These are phyloP conservation scores for Carcinoscorpius rotundicauda DNA, from an alignment of 1,140 invertebrate species.

Conservation along the genomic window DNA sequence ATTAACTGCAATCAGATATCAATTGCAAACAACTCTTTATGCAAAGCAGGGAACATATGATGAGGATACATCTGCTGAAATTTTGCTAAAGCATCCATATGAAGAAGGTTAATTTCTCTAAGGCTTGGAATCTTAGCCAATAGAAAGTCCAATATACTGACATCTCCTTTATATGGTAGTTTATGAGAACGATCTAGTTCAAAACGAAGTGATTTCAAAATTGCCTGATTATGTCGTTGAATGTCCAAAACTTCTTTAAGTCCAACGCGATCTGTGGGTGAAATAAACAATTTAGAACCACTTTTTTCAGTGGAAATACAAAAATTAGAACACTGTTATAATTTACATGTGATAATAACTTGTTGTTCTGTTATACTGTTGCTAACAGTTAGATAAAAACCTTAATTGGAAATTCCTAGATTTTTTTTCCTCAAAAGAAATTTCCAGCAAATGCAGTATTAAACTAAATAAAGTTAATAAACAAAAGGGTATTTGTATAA, in stretches of 20 bases:
- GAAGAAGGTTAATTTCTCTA: conserved; percentile 75
- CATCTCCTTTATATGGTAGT: conserved; percentile 72
- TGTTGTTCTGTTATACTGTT: too few relatives aligned
- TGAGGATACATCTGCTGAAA: conserved; percentile 83
- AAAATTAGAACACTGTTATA: too few relatives aligned
- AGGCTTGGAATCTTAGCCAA: conserved; percentile 75
- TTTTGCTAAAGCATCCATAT: conserved; percentile 84
- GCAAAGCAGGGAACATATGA: conserved; percentile 87
- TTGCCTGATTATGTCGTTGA: conserved; percentile 76
- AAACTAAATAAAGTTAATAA: too few relatives aligned
- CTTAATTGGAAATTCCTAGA: too few relatives aligned
- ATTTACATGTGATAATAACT: too few relatives aligned
- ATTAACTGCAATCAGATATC: too few relatives aligned
- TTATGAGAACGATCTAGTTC: conserved; percentile 80
- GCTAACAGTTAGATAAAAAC: too few relatives aligned
- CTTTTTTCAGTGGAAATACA: too few relatives aligned
- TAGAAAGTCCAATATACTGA: conserved; percentile 74
- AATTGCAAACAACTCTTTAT: conserved; percentile 94
- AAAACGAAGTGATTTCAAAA: conserved; percentile 69
- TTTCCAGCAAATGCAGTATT: too few relatives aligned
- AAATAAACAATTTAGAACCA: too few relatives aligned
- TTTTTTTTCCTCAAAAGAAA: too few relatives aligned
- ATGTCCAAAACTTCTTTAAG: conserved; percentile 75
- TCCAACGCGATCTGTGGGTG: conserved; percentile 62
- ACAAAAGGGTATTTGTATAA: too few relatives aligned